Evolutionary conservation across 2,113 vertebrate species (phyloP).

Genomic region (Petaurus breviceps): DNA sequence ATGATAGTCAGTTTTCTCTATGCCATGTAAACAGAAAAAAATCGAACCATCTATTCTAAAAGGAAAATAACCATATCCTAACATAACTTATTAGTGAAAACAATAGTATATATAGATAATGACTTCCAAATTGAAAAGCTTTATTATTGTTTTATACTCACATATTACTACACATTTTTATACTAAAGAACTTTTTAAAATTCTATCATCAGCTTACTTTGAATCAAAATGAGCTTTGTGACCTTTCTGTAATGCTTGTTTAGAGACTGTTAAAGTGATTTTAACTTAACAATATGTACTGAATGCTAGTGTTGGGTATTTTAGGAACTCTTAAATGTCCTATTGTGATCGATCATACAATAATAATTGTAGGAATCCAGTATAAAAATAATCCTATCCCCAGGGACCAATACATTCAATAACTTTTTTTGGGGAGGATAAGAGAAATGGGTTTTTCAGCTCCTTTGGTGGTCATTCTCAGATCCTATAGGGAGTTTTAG

Average conservation of each 20-base stretch:
- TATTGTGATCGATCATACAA: rapidly evolving
- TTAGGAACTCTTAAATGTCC: background rate
- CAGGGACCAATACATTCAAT: rapidly evolving
- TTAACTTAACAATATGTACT: background rate
- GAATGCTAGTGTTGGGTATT: rapidly evolving
- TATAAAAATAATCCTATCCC: rapidly evolving
- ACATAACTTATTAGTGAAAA: background rate
- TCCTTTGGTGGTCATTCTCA: background rate
- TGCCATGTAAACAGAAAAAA: too few relatives aligned
- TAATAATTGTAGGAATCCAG: background rate
- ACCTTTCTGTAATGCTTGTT: background rate
- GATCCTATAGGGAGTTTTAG: too few relatives aligned
- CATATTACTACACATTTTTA: background rate
- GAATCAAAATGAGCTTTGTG: background rate
- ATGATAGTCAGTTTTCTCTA: rapidly evolving
- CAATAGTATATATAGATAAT: rapidly evolving
- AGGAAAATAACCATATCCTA: rapidly evolving
- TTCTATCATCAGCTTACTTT: rapidly evolving
- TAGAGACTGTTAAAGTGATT: background rate
- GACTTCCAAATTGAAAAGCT: background rate
- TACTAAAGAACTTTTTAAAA: background rate
- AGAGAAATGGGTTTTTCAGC: background rate
- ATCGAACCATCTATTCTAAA: rapidly evolving
- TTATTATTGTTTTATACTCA: background rate
- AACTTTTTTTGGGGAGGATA: background rate